phyloP scores from a whole-genome alignment of 2,888 invertebrate genomes.

The Oxycera nigricornis region DNA sequence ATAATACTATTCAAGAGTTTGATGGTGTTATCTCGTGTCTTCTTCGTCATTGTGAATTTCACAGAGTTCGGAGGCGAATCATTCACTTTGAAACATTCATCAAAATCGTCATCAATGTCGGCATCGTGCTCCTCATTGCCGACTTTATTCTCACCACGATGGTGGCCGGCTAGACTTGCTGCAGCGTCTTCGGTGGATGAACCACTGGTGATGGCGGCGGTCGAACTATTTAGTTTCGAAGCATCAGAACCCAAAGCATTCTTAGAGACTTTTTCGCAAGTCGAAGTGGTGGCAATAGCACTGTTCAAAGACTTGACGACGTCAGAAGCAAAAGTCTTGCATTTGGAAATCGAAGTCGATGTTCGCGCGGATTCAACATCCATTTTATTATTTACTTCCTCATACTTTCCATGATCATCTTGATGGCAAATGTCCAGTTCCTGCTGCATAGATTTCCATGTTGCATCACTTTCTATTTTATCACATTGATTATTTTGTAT shows the following conservation, averaged over 20 bases:
- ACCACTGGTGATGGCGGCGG: not conserved
- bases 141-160: slow-evolving; percentile 1
- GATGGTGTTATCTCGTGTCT: slow-evolving; percentile 33
- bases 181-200: not conserved
- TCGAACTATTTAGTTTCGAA: not conserved
- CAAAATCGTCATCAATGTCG: slow-evolving; percentile 43
- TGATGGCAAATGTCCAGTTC: slow-evolving; percentile 31
- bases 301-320: not conserved
- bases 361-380: not conserved
- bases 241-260: slow-evolving; percentile 11
- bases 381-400: not conserved
- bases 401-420: not conserved
- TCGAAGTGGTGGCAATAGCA: not conserved
- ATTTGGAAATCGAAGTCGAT: slow-evolving; percentile 16
- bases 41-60: slow-evolving; percentile 36
- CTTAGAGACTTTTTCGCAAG: no score
- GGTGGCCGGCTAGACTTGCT: slow-evolving; percentile 13
- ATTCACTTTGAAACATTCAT: slow-evolving; percentile 1
- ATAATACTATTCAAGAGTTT: slow-evolving; percentile 60
- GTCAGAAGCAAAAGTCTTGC: not conserved
- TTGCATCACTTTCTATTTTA: slow-evolving; percentile 45
- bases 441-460: slow-evolving; percentile 26
- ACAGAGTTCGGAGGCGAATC: slow-evolving; percentile 17
- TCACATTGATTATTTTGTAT: slow-evolving; percentile 44
- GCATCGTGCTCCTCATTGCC: slow-evolving; percentile 38